phyloP scores from a whole-genome alignment of 2,113 vertebrate species.

The Pampusana beccarii region DNA sequence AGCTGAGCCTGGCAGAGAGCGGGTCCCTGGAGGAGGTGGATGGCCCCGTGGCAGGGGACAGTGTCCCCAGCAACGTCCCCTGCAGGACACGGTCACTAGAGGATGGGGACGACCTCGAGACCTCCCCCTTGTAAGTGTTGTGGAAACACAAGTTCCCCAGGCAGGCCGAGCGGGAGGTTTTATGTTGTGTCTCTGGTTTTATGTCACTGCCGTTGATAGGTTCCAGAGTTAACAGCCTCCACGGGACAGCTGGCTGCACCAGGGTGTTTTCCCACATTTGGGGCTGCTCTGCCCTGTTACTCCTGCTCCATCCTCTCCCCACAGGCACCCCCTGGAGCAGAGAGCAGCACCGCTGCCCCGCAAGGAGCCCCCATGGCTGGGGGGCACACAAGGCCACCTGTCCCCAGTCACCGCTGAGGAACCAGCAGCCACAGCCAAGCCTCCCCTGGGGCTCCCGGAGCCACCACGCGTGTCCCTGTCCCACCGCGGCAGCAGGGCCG shows the following conservation, averaged over 20 bases:
- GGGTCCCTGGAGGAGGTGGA: not conserved
- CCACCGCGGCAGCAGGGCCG: constrained; percentile 69
- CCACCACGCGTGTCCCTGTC: not conserved
- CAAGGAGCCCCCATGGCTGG: fast-evolving
- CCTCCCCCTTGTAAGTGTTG: constrained; percentile 69
- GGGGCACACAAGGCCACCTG: fast-evolving
- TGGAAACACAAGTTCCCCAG: not conserved
- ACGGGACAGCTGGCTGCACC: fast-evolving
- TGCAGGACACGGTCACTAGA: not conserved
- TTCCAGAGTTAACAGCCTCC: not conserved
- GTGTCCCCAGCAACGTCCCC: not conserved
- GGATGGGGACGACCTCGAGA: not conserved
- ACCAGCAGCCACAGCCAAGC: not conserved
- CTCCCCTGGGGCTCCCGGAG: fast-evolving
- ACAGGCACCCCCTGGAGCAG: not conserved
- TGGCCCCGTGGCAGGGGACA: not conserved
- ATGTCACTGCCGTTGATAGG: not conserved
- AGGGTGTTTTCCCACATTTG: fast-evolving
- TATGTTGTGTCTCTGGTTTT: fast-evolving
- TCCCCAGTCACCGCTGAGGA: not conserved
- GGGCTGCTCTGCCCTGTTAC: not conserved
- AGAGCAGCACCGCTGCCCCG: fast-evolving
- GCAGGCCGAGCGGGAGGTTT: fast-evolving
- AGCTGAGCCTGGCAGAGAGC: not conserved
- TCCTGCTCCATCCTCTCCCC: not conserved